Evolutionary conservation across 1,140 invertebrate genomes (phyloP).

Genomic region (Aplysia californica): DNA sequence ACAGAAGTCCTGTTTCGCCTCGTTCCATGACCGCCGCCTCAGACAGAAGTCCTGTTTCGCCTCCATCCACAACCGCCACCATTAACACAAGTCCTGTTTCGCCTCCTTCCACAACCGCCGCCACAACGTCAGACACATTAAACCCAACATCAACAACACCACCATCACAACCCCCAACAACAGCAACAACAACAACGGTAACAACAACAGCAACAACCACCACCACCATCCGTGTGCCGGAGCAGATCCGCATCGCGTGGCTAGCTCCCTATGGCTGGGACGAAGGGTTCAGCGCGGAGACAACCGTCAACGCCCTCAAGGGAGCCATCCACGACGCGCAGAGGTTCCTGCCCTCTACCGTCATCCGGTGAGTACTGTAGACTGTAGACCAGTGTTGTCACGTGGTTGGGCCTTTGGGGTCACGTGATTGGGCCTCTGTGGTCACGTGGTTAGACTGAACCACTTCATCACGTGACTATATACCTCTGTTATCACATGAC

Average conservation of each 20-base stretch:
- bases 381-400: background rate
- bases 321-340: background rate
- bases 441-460: too few species aligned
- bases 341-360: conserved; percentile 4
- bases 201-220: background rate
- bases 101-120: too few species aligned
- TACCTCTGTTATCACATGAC: too few species aligned
- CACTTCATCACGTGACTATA: too few species aligned
- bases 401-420: background rate
- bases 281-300: conserved; percentile 12
- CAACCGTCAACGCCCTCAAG: conserved; percentile 15
- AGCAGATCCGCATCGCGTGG: conserved; percentile 10
- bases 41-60: too few species aligned
- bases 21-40: too few species aligned
- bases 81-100: too few species aligned
- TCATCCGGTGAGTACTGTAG: background rate
- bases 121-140: too few species aligned
- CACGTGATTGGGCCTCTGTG: background rate
- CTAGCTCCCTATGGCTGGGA: conserved; percentile 13
- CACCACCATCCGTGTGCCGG: background rate
- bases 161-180: background rate
- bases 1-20: too few species aligned
- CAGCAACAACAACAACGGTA: background rate
- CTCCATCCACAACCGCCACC: too few species aligned
- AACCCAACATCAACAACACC: background rate